Conservation (phyloP, 2,113 vertebrate species). For the Hyperoodon ampullatus region DNA sequence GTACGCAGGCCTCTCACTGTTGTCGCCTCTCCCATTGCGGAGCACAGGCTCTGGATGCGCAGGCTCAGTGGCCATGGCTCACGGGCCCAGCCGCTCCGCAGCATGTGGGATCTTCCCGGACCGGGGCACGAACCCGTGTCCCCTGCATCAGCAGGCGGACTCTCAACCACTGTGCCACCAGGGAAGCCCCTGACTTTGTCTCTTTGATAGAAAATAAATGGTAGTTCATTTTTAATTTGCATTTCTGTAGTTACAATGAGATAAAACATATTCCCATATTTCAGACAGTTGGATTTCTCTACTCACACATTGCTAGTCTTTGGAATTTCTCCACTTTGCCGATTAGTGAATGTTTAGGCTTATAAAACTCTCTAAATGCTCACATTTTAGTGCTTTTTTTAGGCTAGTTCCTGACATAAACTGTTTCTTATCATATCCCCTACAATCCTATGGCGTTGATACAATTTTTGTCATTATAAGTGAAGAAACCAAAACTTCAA, state of each 20-base stretch:
- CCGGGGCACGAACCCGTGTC: no score
- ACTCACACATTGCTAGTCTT: background rate
- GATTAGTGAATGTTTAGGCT: background rate
- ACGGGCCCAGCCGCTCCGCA: no score
- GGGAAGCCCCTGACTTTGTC: background rate
- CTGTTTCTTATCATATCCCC: background rate
- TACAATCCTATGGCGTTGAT: no score
- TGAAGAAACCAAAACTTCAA: background rate
- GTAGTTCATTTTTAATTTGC: background rate
- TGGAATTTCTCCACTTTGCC: background rate
- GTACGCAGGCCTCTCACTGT: no score
- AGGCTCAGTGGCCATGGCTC: no score
- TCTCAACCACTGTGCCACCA: no score
- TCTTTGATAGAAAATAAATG: background rate
- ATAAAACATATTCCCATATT: background rate
- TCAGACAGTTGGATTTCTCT: background rate
- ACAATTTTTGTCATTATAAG: background rate
- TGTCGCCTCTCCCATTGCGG: no score
- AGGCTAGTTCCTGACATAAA: background rate
- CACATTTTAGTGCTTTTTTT: background rate
- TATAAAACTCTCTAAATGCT: background rate
- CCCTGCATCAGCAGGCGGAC: no score
- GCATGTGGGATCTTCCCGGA: no score
- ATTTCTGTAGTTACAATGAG: background rate
- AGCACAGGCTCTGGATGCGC: no score